phyloP scores from a whole-genome alignment of 2,113 vertebrate species.

The Emydocephalus ijimae region DNA sequence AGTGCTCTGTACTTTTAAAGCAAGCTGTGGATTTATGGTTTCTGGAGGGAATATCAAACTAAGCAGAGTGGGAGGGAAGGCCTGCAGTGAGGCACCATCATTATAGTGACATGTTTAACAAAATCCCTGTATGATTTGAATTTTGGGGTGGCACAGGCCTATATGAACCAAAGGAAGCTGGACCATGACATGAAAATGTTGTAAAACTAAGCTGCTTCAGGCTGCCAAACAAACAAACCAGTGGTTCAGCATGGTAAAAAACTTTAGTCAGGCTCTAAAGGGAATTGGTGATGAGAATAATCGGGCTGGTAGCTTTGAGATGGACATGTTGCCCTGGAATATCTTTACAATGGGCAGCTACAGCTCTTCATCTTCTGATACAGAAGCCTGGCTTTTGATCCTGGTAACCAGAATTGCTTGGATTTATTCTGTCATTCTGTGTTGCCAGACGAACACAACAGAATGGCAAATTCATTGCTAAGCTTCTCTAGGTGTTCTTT shows the following conservation, averaged over 20 bases:
- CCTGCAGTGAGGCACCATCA: not conserved
- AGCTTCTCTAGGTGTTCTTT: not conserved
- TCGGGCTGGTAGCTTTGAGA: conserved; percentile 92
- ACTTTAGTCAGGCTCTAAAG: conserved; percentile 94
- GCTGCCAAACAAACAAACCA: conserved; percentile 92
- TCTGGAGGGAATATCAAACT: not conserved
- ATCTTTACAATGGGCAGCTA: conserved; percentile 88
- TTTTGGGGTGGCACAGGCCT: conserved; percentile 86
- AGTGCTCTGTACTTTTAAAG: not conserved
- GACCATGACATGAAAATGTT: conserved; percentile 93
- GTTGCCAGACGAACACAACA: not conserved
- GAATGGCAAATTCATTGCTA: not conserved
- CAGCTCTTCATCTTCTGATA: conserved; percentile 77
- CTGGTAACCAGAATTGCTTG: not conserved
- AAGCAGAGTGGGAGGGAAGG: not conserved
- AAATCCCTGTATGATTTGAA: not conserved
- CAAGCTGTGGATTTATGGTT: not conserved
- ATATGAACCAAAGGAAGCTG: conserved; percentile 91
- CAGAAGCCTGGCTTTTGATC: not conserved
- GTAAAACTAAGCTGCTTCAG: conserved; percentile 86
- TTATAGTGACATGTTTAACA: not conserved
- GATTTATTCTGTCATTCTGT: not conserved
- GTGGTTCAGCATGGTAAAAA: conserved; percentile 94
- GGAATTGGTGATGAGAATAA: conserved; percentile 96
- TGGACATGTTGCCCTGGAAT: conserved; percentile 96